A percentile compares a stretch with the other conserved stretches of the same genome.
phyloP scores from a whole-genome alignment of 30 jellyfish, hydroid and myxozoan genomes.

The Nemopilema nomurai region DNA sequence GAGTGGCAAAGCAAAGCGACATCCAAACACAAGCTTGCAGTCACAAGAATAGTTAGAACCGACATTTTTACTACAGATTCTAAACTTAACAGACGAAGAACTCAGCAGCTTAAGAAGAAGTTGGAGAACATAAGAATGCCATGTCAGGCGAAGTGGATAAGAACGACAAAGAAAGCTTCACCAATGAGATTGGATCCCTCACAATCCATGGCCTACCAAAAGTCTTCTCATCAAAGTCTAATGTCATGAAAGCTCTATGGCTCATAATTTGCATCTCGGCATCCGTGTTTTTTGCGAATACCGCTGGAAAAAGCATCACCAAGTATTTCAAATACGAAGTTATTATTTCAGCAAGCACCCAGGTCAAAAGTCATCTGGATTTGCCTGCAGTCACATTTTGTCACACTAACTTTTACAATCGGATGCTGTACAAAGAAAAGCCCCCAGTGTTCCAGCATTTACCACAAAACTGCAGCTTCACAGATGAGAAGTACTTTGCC shows the following conservation, averaged over 20 bases:
- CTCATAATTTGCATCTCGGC: conserved; percentile 10
- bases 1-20: too few relatives aligned
- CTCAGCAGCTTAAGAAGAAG: too few relatives aligned
- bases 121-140: too few relatives aligned
- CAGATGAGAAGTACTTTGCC: conserved; percentile 3
- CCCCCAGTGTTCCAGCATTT: conserved; percentile 3
- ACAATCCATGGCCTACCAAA: conserved; percentile 46
- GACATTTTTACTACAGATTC: too few relatives aligned
- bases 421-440: neutral
- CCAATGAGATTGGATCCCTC: neutral
- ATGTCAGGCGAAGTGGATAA: too few relatives aligned
- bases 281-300: neutral
- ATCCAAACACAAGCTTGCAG: too few relatives aligned
- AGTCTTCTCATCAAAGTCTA: neutral
- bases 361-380: neutral
- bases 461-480: conserved; percentile 26
- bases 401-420: conserved; percentile 5
- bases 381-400: conserved; percentile 38
- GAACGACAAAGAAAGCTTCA: neutral
- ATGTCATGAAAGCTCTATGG: neutral
- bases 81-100: too few relatives aligned
- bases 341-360: neutral
- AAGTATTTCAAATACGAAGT: neutral
- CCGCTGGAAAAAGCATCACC: neutral
- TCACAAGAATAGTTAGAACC: too few relatives aligned